These are phyloP conservation scores for Polyommatus icarus DNA, from an alignment of 2,888 invertebrate genomes.

Conservation along the genomic window DNA sequence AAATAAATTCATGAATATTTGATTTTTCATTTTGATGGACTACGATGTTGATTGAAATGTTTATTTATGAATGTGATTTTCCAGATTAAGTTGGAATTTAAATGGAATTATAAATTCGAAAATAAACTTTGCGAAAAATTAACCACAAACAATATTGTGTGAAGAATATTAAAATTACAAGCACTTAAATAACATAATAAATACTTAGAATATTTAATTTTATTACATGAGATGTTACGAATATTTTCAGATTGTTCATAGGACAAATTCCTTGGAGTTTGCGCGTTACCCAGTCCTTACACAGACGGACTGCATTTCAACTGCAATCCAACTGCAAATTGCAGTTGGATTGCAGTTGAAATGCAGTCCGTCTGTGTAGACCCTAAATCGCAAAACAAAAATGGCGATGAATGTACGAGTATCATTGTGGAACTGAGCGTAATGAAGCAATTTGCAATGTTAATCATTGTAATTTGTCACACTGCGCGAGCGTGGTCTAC, in stretches of 20 bases:
- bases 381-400: neutral
- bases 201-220: neutral
- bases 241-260: neutral
- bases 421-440: neutral
- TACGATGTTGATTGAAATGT: neutral
- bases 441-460: conserved; percentile 24
- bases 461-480: conserved; percentile 17
- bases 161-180: neutral
- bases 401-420: neutral
- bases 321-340: too few species aligned
- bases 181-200: neutral
- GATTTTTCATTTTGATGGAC: neutral
- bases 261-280: neutral
- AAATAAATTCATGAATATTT: neutral
- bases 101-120: neutral
- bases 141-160: neutral
- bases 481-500: neutral
- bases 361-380: too few species aligned
- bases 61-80: neutral
- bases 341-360: too few species aligned
- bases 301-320: too few species aligned
- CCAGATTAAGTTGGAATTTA: neutral
- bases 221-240: neutral
- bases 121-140: neutral
- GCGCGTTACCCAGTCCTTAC: neutral